Evolutionary conservation across 2,797 vertebrate species (phyloP).

Genomic region (Odontamblyopus rebecca): DNA sequence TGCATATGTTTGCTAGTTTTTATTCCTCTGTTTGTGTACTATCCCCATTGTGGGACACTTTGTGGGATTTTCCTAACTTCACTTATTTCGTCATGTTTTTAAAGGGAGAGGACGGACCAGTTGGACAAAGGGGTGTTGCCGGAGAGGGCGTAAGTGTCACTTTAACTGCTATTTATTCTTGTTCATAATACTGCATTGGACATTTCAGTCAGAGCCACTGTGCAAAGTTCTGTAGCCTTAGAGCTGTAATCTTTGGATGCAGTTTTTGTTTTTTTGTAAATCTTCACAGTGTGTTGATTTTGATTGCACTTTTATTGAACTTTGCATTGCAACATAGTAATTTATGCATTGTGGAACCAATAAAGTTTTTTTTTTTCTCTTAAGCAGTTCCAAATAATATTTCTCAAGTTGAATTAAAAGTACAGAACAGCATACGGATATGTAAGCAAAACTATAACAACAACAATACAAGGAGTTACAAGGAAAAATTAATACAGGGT

Average conservation of each 20-base stretch:
- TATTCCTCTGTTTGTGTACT: background rate
- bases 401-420: background rate
- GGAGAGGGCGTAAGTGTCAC: constrained; percentile 90
- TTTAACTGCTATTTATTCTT: too few relatives aligned
- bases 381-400: background rate
- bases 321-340: too few relatives aligned
- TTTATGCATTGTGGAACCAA: too few relatives aligned
- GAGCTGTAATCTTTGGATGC: too few relatives aligned
- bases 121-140: constrained; percentile 92
- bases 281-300: too few relatives aligned
- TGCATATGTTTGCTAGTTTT: background rate
- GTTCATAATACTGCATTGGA: too few relatives aligned
- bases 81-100: background rate
- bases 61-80: background rate
- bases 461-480: background rate
- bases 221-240: too few relatives aligned
- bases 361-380: too few relatives aligned
- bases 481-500: background rate
- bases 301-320: too few relatives aligned
- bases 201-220: too few relatives aligned
- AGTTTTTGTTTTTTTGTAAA: too few relatives aligned
- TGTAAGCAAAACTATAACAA: background rate
- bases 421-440: background rate
- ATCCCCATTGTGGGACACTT: background rate
- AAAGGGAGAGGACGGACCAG: constrained; percentile 96